Percentiles rank a stretch among this genome's conserved stretches.
Conservation (phyloP, 2,113 vertebrate species). For the Psittacus erithacus region DNA sequence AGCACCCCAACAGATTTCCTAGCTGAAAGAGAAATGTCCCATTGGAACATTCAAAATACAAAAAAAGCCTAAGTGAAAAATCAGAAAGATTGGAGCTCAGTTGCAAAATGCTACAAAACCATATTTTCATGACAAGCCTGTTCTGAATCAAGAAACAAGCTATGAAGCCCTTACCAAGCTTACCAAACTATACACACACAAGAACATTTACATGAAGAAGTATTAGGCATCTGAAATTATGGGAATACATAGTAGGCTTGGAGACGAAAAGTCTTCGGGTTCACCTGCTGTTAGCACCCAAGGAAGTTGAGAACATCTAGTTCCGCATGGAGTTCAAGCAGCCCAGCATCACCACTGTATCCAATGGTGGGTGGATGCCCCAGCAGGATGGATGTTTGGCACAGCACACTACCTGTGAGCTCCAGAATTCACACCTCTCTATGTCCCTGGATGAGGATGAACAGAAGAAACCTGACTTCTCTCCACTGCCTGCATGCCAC, state of each 20-base stretch:
- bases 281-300: not conserved
- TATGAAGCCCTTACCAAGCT: not conserved
- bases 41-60: not conserved
- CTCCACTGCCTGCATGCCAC: not conserved
- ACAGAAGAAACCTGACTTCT: not conserved
- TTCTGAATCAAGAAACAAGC: not conserved
- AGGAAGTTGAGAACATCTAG: accelerated
- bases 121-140: not conserved
- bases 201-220: not conserved
- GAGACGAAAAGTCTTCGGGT: not conserved
- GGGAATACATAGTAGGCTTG: not conserved
- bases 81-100: not conserved
- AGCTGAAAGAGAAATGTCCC: not conserved
- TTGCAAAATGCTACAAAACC: not conserved
- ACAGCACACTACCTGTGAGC: accelerated
- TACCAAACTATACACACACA: not conserved
- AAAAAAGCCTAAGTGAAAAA: not conserved
- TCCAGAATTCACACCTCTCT: not conserved
- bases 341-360: not conserved
- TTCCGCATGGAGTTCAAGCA: not conserved
- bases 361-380: accelerated
- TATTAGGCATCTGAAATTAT: not conserved
- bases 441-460: not conserved
- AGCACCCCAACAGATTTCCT: not conserved
- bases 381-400: not conserved